phyloP scores from a whole-genome alignment of 2,797 vertebrate genomes.

The Lepilemur septentrionalis region DNA sequence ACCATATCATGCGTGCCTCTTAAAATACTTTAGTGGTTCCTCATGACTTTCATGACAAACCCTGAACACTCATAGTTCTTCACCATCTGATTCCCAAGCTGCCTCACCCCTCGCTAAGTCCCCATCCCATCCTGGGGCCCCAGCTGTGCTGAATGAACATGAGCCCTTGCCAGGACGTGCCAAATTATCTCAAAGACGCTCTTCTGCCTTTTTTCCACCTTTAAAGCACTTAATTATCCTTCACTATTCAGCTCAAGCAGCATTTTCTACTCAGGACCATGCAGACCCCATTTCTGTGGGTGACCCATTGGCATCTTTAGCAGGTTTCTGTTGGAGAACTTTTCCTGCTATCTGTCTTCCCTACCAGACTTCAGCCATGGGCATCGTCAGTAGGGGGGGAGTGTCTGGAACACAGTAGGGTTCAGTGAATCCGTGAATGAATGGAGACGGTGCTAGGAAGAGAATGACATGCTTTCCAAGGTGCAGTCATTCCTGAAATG shows the following conservation, averaged over 20 bases:
- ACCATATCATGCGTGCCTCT: not conserved
- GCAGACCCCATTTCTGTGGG: not conserved
- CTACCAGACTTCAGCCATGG: not conserved
- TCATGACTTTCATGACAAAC: not conserved
- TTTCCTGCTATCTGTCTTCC: not conserved
- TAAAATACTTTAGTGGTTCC: not conserved
- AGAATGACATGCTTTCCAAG: not conserved
- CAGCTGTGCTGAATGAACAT: too few species aligned
- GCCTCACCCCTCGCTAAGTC: not conserved
- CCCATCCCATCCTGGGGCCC: not conserved
- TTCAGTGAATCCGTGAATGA: not conserved
- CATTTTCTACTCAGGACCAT: not conserved
- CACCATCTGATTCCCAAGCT: not conserved
- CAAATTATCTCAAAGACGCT: not conserved
- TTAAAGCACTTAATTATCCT: not conserved
- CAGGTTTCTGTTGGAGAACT: not conserved
- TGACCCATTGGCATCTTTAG: not conserved
- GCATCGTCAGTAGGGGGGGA: not conserved
- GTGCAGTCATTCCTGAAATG: not conserved
- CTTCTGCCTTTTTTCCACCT: not conserved
- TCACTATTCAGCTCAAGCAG: not conserved
- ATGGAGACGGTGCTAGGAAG: not conserved
- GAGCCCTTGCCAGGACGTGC: not conserved
- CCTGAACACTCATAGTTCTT: not conserved
- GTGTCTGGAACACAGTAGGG: not conserved